Evolutionary conservation across 2,113 vertebrate species (phyloP).

Genomic region (Onychostoma macrolepis): DNA sequence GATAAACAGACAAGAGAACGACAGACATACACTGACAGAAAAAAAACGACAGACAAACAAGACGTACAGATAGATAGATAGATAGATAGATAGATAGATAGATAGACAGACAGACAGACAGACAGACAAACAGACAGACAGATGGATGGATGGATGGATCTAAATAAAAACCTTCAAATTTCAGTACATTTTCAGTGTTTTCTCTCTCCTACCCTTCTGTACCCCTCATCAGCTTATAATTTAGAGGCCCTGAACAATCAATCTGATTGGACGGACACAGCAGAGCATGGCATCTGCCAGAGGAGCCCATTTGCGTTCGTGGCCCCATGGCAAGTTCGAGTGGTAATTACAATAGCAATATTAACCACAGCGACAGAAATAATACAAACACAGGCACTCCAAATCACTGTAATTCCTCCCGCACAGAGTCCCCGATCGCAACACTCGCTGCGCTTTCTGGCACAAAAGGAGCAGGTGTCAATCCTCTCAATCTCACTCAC

Average conservation of each 20-base stretch:
- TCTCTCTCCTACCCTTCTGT: neutral
- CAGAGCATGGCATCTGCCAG: constrained; percentile 29
- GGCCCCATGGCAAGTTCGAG: constrained; percentile 65
- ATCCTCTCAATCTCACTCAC: constrained; percentile 61
- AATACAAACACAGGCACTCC: constrained; percentile 61
- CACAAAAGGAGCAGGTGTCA: constrained; percentile 90
- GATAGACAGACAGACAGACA: neutral
- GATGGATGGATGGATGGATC: neutral
- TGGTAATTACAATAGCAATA: constrained; percentile 68
- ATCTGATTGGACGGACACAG: constrained; percentile 65
- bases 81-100: neutral
- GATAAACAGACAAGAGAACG: neutral
- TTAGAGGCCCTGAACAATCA: constrained; percentile 71
- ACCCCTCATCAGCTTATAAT: constrained; percentile 53
- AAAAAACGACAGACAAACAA: neutral
- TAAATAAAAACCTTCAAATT: neutral
- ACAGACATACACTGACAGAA: no score
- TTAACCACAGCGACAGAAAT: constrained; percentile 67
- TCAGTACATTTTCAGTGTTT: neutral
- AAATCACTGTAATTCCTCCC: constrained; percentile 76
- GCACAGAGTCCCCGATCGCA: constrained; percentile 70
- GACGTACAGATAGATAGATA: neutral
- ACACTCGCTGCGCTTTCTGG: constrained; percentile 71
- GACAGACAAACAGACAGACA: neutral
- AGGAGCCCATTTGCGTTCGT: constrained; percentile 63